Conservation (phyloP, 2,888 invertebrate genomes). For the Mimas tiliae region DNA sequence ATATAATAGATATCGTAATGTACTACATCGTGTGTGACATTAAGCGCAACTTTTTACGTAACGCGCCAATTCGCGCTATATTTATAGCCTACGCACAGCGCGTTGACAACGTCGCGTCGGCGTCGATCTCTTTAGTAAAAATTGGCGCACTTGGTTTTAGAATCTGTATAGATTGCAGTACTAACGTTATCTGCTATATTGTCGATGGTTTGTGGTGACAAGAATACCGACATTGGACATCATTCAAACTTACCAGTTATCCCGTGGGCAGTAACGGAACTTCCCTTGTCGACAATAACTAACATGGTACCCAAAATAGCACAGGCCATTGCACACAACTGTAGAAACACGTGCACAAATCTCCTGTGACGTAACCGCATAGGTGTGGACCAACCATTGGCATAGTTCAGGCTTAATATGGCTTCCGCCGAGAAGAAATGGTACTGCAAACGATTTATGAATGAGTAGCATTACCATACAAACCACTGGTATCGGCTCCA, state of each 20-base stretch:
- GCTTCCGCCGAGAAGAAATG: conserved; percentile 61
- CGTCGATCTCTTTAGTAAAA: too few relatives aligned
- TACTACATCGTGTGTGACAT: too few relatives aligned
- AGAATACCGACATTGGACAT: neutral
- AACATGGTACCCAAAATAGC: conserved; percentile 43
- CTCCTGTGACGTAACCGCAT: conserved; percentile 50
- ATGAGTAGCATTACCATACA: conserved; percentile 22
- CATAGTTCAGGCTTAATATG: conserved; percentile 55
- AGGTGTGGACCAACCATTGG: conserved; percentile 63
- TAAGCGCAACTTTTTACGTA: too few relatives aligned
- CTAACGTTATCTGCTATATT: neutral
- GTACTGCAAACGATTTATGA: conserved; percentile 47
- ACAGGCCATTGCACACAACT: conserved; percentile 49
- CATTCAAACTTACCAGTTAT: conserved; percentile 45
- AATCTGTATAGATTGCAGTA: too few relatives aligned
- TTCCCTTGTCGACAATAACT: conserved; percentile 35
- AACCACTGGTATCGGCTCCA: conserved; percentile 12
- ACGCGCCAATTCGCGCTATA: too few relatives aligned
- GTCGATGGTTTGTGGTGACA: neutral
- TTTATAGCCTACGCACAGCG: too few relatives aligned
- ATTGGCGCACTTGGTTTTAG: too few relatives aligned
- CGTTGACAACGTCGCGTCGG: too few relatives aligned
- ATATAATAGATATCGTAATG: too few relatives aligned
- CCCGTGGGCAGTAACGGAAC: conserved; percentile 45
- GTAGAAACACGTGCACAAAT: conserved; percentile 50